These are phyloP conservation scores for Pseudois nayaur DNA, from an alignment of 2,113 vertebrate species.

Conservation along the genomic window DNA sequence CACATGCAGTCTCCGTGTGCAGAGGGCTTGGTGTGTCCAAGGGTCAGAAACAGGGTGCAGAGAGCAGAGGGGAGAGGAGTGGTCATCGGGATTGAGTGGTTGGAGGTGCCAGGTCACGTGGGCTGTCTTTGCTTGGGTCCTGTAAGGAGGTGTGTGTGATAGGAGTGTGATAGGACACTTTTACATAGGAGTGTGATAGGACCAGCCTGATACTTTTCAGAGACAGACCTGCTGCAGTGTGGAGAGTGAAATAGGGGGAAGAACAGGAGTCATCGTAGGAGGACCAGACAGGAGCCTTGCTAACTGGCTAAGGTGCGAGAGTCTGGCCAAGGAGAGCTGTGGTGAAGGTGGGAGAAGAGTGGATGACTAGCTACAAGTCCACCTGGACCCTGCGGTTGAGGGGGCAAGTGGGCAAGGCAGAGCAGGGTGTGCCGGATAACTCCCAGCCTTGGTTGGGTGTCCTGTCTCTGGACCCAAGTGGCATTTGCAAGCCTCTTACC, in stretches of 20 bases:
- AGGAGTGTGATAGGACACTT: not conserved
- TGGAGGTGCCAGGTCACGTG: accelerated
- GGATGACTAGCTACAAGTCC: not conserved
- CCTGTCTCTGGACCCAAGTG: not conserved
- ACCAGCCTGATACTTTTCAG: not conserved
- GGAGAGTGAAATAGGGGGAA: not conserved
- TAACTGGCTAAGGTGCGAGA: not conserved
- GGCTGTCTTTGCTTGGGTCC: not conserved
- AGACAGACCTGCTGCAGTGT: not conserved
- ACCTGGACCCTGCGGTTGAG: not conserved
- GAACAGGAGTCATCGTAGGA: not conserved
- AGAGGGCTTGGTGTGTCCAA: not conserved
- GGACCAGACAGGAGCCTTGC: not conserved
- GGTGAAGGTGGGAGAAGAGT: not conserved
- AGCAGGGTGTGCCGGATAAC: not conserved
- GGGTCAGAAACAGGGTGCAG: not conserved
- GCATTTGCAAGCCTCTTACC: not conserved
- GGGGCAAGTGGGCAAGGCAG: not conserved
- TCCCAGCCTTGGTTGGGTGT: not conserved
- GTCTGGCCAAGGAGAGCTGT: not conserved
- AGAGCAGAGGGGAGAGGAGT: accelerated
- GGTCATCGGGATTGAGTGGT: accelerated
- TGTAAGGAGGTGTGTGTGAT: too few species aligned
- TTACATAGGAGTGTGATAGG: not conserved
- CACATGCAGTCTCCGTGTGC: not conserved